Base-by-base conservation (phyloP, 2,113 vertebrate species). In the Misgurnus anguillicaudatus region DNA sequence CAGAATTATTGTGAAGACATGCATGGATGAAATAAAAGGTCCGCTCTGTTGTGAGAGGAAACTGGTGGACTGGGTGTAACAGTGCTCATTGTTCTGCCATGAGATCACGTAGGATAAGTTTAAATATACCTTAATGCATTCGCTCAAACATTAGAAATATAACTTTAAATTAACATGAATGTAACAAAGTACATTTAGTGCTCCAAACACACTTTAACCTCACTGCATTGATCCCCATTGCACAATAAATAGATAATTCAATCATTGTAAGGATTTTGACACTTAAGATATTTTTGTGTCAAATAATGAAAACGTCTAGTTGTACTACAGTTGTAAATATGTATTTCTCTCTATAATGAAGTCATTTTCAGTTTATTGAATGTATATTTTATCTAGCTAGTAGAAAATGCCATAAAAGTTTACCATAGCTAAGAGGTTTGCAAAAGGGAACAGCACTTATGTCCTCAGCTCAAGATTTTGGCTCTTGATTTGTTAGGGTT, bases 21-120 rank as follows among this genome's bases (percentile, higher is more conserved):
- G 71, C 71, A 42, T 17, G 73, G 21, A n/a, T 55, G 17, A 24
- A 61, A 72, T 53, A 60, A 71, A 67, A 61, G 16, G 31, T 80
- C 69, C 70, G 61, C 51, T 65, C 55, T 66, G n/a, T 62, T 10
- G 24, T 31, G 21, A 58, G 78, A 80, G 78, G 78, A 80, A 80
- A 64, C 45, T 72, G 60, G 57, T 31, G 38, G 60, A 19, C 45
- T 17, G 58, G 60, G 70, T 78, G 76, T 79, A 73, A 42, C 62
- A 55, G 69, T 5, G 51, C 41, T 10, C 62, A 69, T 77, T 67
- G 62, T 79, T 78, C 36, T 48, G n/a, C n/a, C 39, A 11, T 80
- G 78, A 80, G 70, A 60, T 74, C 70, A 75, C 48, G 48, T 8
- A 57, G 68, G 61, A 57, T 80, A 57, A 39, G 24, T 66, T 62